phyloP scores from a whole-genome alignment of 2,113 vertebrate genomes.

The Forbesichthys agassizii region DNA sequence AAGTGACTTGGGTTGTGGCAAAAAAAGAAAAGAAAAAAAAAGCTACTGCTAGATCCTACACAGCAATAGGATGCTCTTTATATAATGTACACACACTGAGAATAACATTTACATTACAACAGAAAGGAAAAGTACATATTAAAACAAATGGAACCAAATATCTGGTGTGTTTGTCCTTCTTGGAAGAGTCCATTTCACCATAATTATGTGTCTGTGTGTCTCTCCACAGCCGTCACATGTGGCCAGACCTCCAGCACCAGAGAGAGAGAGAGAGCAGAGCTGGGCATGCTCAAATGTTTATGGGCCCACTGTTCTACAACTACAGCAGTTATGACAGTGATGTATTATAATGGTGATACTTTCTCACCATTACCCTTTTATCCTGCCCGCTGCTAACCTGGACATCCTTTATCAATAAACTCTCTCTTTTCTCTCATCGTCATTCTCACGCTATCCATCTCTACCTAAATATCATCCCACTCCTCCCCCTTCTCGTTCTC shows the following conservation, averaged over 20 bases:
- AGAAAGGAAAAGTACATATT: too few relatives aligned
- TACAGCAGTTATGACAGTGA: slow-evolving; percentile 55
- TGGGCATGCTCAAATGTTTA: slow-evolving; percentile 36
- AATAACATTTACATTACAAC: too few relatives aligned
- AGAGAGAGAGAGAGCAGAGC: slow-evolving; percentile 8
- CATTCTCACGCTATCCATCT: slow-evolving; percentile 31
- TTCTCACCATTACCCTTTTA: slow-evolving; percentile 63
- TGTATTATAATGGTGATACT: slow-evolving; percentile 58
- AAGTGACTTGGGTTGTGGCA: too few relatives aligned
- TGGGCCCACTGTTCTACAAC: slow-evolving; percentile 24
- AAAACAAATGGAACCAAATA: too few relatives aligned
- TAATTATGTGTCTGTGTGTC: not conserved
- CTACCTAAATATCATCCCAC: slow-evolving; percentile 38
- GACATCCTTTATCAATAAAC: slow-evolving; percentile 59
- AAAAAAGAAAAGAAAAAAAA: too few relatives aligned
- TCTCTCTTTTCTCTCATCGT: slow-evolving; percentile 10
- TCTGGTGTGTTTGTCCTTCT: too few relatives aligned
- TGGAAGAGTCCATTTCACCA: too few relatives aligned
- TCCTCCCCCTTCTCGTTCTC: slow-evolving; percentile 27
- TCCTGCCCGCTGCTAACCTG: slow-evolving; percentile 40
- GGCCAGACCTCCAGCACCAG: slow-evolving; percentile 17
- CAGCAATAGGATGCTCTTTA: too few relatives aligned
- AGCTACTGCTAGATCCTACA: too few relatives aligned
- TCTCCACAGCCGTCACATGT: not conserved
- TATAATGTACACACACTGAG: too few relatives aligned